Conservation (phyloP, 2,797 vertebrate genomes). For the Eulemur coronatus region DNA sequence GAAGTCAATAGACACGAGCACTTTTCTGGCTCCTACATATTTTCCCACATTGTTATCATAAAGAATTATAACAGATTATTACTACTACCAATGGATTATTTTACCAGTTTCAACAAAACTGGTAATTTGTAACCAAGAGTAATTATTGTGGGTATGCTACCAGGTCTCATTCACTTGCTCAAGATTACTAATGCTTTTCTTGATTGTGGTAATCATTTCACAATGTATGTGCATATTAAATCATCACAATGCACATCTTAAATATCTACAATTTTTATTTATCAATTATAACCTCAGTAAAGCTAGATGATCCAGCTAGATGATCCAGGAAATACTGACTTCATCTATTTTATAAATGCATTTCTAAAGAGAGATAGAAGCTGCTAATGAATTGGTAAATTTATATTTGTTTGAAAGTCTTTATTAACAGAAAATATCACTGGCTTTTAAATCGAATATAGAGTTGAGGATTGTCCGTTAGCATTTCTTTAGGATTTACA, state of each 20-base stretch:
- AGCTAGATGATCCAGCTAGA: not conserved
- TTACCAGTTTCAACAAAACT: not conserved
- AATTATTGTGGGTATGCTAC: not conserved
- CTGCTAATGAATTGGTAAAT: not conserved
- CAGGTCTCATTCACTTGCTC: not conserved
- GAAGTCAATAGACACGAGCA: not conserved
- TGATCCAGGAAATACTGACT: not conserved
- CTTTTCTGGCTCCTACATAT: not conserved
- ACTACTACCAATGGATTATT: not conserved
- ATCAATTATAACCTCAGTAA: not conserved
- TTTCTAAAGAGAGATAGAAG: not conserved
- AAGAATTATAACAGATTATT: not conserved
- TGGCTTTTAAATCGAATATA: not conserved
- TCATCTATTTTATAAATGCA: not conserved
- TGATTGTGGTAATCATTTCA: not conserved
- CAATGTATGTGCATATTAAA: not conserved
- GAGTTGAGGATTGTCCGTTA: not conserved
- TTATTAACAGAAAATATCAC: not conserved
- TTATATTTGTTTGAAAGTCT: not conserved
- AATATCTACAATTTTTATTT: not conserved
- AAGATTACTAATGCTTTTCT: not conserved
- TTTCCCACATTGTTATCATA: not conserved
- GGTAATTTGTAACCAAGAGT: not conserved
- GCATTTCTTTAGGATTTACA: not conserved
- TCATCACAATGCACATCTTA: not conserved